phyloP scores from a whole-genome alignment of 2,888 invertebrate genomes.

The Agrochola macilenta region DNA sequence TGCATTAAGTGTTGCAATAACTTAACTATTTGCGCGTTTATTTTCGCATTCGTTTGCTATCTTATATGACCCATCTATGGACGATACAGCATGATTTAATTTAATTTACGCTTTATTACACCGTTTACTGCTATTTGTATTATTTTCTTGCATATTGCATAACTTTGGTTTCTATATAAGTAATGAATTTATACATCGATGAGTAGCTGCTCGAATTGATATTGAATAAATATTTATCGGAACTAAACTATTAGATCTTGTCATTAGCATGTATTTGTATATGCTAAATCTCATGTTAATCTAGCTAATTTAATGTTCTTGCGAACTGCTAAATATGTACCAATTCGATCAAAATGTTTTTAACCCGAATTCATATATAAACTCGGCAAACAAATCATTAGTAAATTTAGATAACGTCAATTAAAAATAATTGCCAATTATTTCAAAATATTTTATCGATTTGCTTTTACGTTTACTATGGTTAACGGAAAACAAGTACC shows the following conservation, averaged over 20 bases:
- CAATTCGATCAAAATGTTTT: conserved; percentile 22
- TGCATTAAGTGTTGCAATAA: conserved; percentile 62
- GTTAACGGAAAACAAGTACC: conserved; percentile 12
- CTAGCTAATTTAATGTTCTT: too few relatives aligned
- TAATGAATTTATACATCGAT: conserved; percentile 21
- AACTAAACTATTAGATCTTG: conserved; percentile 22
- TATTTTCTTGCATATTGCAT: conserved; percentile 11
- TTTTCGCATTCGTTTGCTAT: conserved; percentile 61
- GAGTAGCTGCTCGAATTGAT: conserved; percentile 41
- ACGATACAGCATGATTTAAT: conserved; percentile 71
- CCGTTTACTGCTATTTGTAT: conserved; percentile 27
- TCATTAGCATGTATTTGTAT: conserved; percentile 37
- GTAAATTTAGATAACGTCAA: not conserved
- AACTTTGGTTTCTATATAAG: conserved; percentile 5
- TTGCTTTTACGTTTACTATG: not conserved
- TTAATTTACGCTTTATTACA: conserved; percentile 58
- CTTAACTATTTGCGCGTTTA: conserved; percentile 54
- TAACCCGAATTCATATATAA: not conserved
- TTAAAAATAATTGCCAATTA: conserved; percentile 42
- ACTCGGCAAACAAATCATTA: not conserved
- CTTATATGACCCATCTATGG: conserved; percentile 85
- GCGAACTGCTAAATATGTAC: conserved; percentile 28
- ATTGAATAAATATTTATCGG: conserved; percentile 34
- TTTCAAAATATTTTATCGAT: conserved; percentile 5
- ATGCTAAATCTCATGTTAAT: conserved; percentile 11